Conservation (phyloP, 2,113 vertebrate genomes). For the Callipepla californica region DNA sequence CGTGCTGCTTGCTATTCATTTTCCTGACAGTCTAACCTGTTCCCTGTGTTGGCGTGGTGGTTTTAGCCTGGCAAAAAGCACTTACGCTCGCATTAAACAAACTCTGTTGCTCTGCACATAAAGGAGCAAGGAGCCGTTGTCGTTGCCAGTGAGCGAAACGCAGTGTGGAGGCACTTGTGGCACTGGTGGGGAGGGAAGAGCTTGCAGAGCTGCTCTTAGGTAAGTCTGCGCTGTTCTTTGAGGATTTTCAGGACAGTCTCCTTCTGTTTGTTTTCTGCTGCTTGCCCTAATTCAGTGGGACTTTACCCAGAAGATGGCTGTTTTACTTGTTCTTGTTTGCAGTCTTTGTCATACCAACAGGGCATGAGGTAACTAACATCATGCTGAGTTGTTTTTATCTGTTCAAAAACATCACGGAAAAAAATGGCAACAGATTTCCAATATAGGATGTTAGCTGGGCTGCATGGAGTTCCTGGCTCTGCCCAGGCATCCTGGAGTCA, state of each 20-base stretch:
- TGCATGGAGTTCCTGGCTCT: background rate
- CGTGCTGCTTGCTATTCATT: slow-evolving; percentile 43
- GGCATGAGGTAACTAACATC: slow-evolving; percentile 7
- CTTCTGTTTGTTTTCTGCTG: background rate
- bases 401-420: slow-evolving; percentile 18
- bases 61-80: slow-evolving; percentile 8
- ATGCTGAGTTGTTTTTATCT: slow-evolving; percentile 2
- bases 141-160: background rate
- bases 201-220: background rate
- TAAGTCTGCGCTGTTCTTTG: slow-evolving; percentile 13
- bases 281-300: background rate
- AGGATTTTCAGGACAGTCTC: background rate
- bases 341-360: background rate
- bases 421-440: slow-evolving; percentile 22
- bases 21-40: slow-evolving; percentile 57
- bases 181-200: background rate
- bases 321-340: slow-evolving; percentile 23
- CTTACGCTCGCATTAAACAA: background rate
- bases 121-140: background rate
- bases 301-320: background rate
- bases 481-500: background rate
- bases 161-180: background rate
- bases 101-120: background rate
- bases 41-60: slow-evolving; percentile 39
- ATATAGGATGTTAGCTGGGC: slow-evolving; percentile 29